Evolutionary conservation across 2,888 invertebrate species (phyloP), one percentile per base, ranked within the genome.

Genomic region (Pheosia tremula): DNA sequence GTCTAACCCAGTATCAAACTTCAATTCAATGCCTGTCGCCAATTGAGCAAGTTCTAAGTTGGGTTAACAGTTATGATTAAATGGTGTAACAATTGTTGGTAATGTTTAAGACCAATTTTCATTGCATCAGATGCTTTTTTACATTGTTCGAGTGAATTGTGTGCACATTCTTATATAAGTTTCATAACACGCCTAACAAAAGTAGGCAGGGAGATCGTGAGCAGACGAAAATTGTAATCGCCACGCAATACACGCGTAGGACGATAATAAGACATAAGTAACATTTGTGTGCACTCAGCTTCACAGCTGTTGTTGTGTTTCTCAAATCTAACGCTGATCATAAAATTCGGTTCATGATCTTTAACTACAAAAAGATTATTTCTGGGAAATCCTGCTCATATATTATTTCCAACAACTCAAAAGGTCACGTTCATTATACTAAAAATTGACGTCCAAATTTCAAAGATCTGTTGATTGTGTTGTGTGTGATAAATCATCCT

Each of bases 161-260:
- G 78, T 79, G 80, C 69, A 68, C 68, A 69, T 65, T 69, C 63
- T 68, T 67, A 73, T 63, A 66, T 71, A 71, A 67, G 57, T 74
- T 84, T 88, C 88, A 89, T 86, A 84, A 87, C 80, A 85, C 81
- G 78, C 83, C 81, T 81, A 82, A 86, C 85, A 85, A 84, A 85
- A 86, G 76, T 71, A 69, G 78, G 70, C 72, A 76, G 67, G 72
- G 80, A 81, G 85, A 87, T 84, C 83, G 80, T 79, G 84, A 82
- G 80, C 82, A 77, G 77, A 87, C 85, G 85, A 87, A 90, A 91
- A 90, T 90, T 88, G 82, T 87, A 84, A 90, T 88, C 84, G 83
- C 85, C 85, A 86, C 86, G 87, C 86, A 85, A 87, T 82, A 69
- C 69, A 78, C 69, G 87, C 85, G 91, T 91, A 87, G 91, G 91